A percentile compares a stretch with the other conserved stretches of the same genome.
phyloP scores from a whole-genome alignment of 53 echinoderm and acorn worm genomes.

The Echinarachnius parma region DNA sequence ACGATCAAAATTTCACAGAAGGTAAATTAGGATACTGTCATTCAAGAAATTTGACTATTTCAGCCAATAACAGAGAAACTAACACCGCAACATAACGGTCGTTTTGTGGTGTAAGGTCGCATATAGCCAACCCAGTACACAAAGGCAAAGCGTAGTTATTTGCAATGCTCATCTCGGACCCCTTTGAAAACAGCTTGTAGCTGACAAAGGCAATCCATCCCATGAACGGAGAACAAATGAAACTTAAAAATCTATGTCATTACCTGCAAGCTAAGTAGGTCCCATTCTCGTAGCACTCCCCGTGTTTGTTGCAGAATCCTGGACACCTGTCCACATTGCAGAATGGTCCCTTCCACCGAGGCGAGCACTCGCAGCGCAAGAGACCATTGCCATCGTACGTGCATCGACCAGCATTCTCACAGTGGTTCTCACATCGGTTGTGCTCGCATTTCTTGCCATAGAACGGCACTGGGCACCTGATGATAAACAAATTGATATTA shows the following conservation, averaged over 20 bases:
- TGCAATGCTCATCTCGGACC: too few species aligned
- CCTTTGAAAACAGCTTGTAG: too few species aligned
- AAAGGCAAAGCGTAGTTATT: too few species aligned
- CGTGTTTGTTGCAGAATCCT: slow-evolving; percentile 9
- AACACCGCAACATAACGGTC: too few species aligned
- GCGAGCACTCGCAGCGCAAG: slow-evolving; percentile 29
- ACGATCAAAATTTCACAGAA: too few species aligned
- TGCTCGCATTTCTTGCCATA: slow-evolving; percentile 10
- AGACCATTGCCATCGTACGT: not conserved
- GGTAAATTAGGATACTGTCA: too few species aligned
- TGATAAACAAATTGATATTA: not conserved
- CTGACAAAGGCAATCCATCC: too few species aligned
- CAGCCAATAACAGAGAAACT: too few species aligned
- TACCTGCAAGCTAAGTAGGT: slow-evolving; percentile 27
- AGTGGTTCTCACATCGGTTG: slow-evolving; percentile 27
- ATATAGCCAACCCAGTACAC: too few species aligned
- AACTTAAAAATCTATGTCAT: not conserved
- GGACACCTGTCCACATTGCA: slow-evolving; percentile 39
- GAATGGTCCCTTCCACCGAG: slow-evolving; percentile 39
- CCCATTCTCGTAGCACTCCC: slow-evolving; percentile 15
- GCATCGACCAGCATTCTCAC: slow-evolving; percentile 40
- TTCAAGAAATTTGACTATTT: too few species aligned
- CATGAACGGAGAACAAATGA: too few species aligned
- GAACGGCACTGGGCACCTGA: slow-evolving; percentile 2
- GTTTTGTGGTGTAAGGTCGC: too few species aligned